Percentiles rank a stretch among this genome's conserved stretches.
Conservation (phyloP, 1,140 invertebrate species). For the Glossosoma conforme region DNA sequence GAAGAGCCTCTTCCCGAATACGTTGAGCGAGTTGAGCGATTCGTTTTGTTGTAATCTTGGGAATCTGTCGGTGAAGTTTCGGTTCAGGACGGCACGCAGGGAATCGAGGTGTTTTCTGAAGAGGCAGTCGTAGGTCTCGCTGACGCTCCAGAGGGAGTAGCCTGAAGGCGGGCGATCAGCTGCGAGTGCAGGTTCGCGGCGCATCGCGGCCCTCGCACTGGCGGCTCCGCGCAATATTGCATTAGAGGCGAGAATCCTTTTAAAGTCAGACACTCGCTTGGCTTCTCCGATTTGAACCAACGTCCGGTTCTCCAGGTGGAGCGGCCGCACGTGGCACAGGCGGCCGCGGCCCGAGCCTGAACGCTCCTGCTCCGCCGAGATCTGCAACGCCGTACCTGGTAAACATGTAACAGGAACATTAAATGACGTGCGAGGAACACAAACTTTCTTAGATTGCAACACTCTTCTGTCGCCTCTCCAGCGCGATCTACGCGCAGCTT, state of each 20-base stretch:
- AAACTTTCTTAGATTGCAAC: neutral
- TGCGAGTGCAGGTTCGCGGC: conserved; percentile 32
- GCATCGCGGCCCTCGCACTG: conserved; percentile 34
- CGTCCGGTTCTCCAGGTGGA: conserved; percentile 47
- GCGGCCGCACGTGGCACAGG: conserved; percentile 39
- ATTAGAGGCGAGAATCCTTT: conserved; percentile 53
- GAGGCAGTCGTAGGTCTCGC: conserved; percentile 43
- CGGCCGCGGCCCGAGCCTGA: conserved; percentile 25
- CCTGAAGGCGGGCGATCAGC: conserved; percentile 37
- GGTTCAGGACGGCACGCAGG: conserved; percentile 22
- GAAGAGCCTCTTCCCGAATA: conserved; percentile 38
- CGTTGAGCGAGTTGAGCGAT: conserved; percentile 29
- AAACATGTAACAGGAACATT: conserved; percentile 30
- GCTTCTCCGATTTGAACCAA: conserved; percentile 50
- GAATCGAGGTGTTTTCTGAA: conserved; percentile 46
- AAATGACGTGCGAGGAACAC: conserved; percentile 10
- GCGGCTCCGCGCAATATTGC: conserved; percentile 45
- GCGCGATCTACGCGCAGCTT: too few relatives aligned
- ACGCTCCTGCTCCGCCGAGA: neutral
- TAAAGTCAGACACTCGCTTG: conserved; percentile 50
- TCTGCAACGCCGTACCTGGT: conserved; percentile 17
- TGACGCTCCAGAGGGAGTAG: conserved; percentile 43
- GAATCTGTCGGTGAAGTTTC: neutral
- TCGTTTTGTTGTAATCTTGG: conserved; percentile 26
- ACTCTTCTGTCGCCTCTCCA: conserved; percentile 23